phyloP scores from a whole-genome alignment of 1,140 invertebrate species.

The Bombus breviceps region DNA sequence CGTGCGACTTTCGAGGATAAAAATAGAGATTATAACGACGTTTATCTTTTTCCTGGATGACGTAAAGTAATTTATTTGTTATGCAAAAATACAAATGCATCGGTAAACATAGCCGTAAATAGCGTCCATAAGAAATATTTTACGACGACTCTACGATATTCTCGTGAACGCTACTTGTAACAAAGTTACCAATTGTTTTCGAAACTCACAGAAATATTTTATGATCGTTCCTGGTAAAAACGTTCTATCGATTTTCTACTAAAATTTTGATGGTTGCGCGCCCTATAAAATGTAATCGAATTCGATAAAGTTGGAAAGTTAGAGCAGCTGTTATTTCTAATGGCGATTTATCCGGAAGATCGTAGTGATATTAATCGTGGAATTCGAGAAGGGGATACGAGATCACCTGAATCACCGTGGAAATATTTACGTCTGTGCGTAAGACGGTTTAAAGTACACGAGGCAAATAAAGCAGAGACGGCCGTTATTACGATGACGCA shows the following conservation, averaged over 20 bases:
- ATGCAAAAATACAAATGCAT: too few species aligned
- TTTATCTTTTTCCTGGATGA: not conserved
- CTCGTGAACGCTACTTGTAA: too few species aligned
- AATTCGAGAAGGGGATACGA: not conserved
- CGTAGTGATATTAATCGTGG: not conserved
- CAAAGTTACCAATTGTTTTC: too few species aligned
- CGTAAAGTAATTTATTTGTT: not conserved
- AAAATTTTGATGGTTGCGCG: too few species aligned
- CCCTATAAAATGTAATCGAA: not conserved
- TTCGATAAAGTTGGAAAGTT: not conserved
- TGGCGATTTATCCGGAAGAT: not conserved
- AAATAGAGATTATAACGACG: not conserved
- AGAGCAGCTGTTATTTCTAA: not conserved
- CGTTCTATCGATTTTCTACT: too few species aligned
- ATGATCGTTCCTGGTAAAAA: too few species aligned
- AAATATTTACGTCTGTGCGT: not conserved
- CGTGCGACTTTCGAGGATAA: not conserved
- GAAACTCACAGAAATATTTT: too few species aligned
- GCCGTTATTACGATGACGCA: conserved; percentile 24
- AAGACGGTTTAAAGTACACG: not conserved
- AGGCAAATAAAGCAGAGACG: conserved; percentile 16
- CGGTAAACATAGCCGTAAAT: too few species aligned
- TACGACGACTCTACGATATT: too few species aligned
- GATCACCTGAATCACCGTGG: not conserved
- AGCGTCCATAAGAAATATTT: too few species aligned